Conservation (phyloP, 92 coral and sea anemone genomes). For the Heliopora coerulea region DNA sequence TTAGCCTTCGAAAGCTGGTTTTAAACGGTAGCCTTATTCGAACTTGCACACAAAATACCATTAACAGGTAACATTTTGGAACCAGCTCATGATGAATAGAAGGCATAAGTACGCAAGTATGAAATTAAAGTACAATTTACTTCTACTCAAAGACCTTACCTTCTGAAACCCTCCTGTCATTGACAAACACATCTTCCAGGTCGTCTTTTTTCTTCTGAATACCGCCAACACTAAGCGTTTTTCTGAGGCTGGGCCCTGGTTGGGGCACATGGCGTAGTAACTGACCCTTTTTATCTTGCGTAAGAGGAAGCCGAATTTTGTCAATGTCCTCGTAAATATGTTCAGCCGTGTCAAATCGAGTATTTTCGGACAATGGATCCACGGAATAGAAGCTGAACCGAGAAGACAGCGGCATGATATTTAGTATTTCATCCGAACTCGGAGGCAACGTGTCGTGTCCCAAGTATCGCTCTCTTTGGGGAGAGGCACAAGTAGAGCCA, state of each 20-base stretch:
- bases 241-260: not conserved
- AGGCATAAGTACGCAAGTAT: too few relatives aligned
- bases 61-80: too few relatives aligned
- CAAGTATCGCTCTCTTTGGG: not conserved
- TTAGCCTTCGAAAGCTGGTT: too few relatives aligned
- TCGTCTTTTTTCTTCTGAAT: not conserved
- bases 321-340: constrained; percentile 41
- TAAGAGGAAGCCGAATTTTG: not conserved
- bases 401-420: constrained; percentile 14
- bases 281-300: constrained; percentile 3
- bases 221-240: constrained; percentile 19
- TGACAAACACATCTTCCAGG: constrained; percentile 19
- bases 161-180: not conserved
- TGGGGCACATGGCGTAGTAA: not conserved
- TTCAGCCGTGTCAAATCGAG: constrained; percentile 22
- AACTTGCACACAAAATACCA: too few relatives aligned
- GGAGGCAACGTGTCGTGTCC: not conserved
- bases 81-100: too few relatives aligned
- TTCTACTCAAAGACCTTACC: not conserved
- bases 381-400: constrained; percentile 24
- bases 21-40: too few relatives aligned
- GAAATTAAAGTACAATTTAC: too few relatives aligned
- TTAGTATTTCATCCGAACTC: constrained; percentile 27
- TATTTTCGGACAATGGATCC: not conserved
- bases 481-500: constrained; percentile 29